Evolutionary conservation across 2,888 invertebrate genomes (phyloP).

Genomic region (Epicampocera succincta): DNA sequence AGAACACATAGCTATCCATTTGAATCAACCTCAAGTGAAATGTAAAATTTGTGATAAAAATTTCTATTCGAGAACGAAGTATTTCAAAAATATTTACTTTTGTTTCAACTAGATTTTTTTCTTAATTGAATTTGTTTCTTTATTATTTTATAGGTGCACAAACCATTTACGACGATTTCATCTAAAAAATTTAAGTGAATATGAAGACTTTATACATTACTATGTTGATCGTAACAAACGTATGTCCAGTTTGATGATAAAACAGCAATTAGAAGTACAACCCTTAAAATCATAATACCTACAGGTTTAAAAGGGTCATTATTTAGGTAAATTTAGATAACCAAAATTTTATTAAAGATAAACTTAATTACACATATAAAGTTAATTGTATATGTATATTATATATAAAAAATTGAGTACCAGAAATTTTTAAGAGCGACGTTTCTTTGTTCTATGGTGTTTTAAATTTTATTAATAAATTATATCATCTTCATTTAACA

Average conservation of each 20-base stretch:
- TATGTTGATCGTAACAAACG: background rate
- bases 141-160: constrained; percentile 2
- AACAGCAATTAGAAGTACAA: constrained; percentile 13
- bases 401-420: too few species aligned
- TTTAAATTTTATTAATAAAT: background rate
- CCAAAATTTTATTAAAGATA: too few species aligned
- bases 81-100: background rate
- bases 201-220: constrained; percentile 30
- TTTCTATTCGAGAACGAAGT: constrained; percentile 42
- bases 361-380: too few species aligned
- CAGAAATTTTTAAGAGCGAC: too few species aligned
- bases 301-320: background rate
- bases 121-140: background rate
- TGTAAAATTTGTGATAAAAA: constrained; percentile 58
- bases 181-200: constrained; percentile 8
- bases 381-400: too few species aligned
- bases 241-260: constrained; percentile 17
- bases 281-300: constrained; percentile 11
- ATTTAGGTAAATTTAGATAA: too few species aligned
- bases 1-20: constrained; percentile 47
- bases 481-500: constrained; percentile 10
- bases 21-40: constrained; percentile 45
- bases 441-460: too few species aligned
- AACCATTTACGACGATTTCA: constrained; percentile 13
- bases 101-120: background rate